Evolutionary conservation across 2,888 invertebrate genomes (phyloP).

Genomic region (Coelinius sp.): DNA sequence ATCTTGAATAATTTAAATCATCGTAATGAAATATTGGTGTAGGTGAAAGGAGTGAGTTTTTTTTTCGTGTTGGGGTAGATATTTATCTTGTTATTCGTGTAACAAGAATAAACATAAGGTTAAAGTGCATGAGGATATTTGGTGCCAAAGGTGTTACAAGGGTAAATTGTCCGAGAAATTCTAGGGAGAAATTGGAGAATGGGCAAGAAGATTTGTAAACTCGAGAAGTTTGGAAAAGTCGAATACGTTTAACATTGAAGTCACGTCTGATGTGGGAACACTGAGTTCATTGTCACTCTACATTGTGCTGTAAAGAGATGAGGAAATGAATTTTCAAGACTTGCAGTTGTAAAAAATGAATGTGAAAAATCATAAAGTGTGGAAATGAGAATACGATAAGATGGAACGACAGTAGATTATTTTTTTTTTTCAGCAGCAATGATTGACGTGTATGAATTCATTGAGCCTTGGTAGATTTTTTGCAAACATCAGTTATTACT

Average conservation of each 20-base stretch:
- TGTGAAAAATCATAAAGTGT: too few species aligned
- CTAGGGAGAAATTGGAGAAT: neutral
- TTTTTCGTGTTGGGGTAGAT: neutral
- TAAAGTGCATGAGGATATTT: neutral
- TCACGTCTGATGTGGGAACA: conserved; percentile 50
- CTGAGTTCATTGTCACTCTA: conserved; percentile 49
- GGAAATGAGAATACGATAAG: too few species aligned
- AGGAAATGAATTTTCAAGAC: neutral
- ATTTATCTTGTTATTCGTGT: neutral
- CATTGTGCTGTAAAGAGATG: neutral
- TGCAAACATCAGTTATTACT: neutral
- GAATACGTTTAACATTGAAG: conserved; percentile 49
- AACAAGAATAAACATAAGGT: too few species aligned
- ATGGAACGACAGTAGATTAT: too few species aligned
- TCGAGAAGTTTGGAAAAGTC: conserved; percentile 31
- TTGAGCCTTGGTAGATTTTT: neutral
- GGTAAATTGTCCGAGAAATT: conserved; percentile 18
- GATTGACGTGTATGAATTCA: neutral
- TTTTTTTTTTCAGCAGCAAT: neutral
- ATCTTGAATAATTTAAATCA: too few species aligned
- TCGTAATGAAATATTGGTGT: too few species aligned
- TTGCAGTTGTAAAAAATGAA: neutral
- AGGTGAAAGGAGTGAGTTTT: neutral
- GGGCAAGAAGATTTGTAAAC: conserved; percentile 7
- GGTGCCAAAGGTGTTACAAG: conserved; percentile 9